These are phyloP conservation scores for Yponomeuta sedellus DNA, from an alignment of 2,888 invertebrate genomes.

Conservation along the genomic window DNA sequence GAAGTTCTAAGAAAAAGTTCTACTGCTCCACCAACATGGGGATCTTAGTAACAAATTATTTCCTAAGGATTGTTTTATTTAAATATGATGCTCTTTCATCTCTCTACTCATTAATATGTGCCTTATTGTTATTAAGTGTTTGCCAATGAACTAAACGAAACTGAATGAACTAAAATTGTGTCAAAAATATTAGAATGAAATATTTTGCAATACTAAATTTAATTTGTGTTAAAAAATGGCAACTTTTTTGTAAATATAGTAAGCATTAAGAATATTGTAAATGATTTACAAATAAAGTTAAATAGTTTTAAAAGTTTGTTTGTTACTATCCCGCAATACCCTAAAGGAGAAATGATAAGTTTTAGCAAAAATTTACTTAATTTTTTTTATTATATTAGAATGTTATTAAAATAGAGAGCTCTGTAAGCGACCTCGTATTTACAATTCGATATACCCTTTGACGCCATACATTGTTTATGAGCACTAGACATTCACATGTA, in stretches of 20 bases:
- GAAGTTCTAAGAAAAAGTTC: constrained; percentile 27
- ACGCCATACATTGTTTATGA: not conserved
- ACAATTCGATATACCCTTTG: constrained; percentile 3
- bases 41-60: constrained; percentile 5
- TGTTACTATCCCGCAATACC: not conserved
- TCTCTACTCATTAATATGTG: constrained; percentile 10
- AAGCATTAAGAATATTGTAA: constrained; percentile 3
- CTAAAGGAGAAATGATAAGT: not conserved
- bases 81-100: constrained; percentile 3
- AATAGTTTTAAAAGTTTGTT: constrained; percentile 10
- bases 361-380: not conserved
- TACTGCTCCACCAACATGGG: constrained; percentile 30
- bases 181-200: not conserved
- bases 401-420: constrained; percentile 27
- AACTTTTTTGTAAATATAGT: constrained; percentile 10
- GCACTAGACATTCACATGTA: not conserved
- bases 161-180: not conserved
- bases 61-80: not conserved
- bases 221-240: not conserved
- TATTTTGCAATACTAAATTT: constrained; percentile 4
- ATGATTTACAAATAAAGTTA: constrained; percentile 12
- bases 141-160: not conserved
- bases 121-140: constrained; percentile 11
- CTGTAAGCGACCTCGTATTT: constrained; percentile 25
- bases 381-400: constrained; percentile 15